These are phyloP conservation scores for Hermodice carunculata DNA, from an alignment of 2,888 invertebrate genomes.

Conservation along the genomic window DNA sequence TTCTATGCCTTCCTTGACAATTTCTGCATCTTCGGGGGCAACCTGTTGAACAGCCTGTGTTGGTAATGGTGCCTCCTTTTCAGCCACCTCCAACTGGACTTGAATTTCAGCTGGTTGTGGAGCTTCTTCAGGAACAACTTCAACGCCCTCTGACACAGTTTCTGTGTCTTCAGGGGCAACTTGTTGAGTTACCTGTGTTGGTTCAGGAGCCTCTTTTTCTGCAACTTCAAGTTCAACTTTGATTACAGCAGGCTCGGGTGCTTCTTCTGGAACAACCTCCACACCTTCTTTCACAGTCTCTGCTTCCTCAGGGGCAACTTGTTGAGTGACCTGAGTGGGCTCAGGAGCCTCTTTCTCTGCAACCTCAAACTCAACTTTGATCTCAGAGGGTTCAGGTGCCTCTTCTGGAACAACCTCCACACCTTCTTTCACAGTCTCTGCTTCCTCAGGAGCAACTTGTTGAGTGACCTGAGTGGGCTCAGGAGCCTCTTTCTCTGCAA, in stretches of 20 bases:
- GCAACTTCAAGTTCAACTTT: too few species aligned
- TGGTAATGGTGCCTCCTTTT: constrained; percentile 21
- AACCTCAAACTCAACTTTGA: constrained; percentile 24
- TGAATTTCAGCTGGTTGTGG: too few species aligned
- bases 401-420: constrained; percentile 6
- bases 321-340: too few species aligned
- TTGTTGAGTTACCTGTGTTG: constrained; percentile 29
- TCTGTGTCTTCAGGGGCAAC: constrained; percentile 29
- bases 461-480: constrained; percentile 27
- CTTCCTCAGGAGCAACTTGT: constrained; percentile 28
- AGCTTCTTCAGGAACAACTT: constrained; percentile 28
- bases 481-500: constrained; percentile 16
- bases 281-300: too few species aligned
- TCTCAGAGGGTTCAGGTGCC: constrained; percentile 34
- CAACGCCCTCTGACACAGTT: constrained; percentile 26
- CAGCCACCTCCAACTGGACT: constrained; percentile 22
- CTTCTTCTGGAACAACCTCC: too few species aligned
- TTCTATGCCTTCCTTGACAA: too few species aligned
- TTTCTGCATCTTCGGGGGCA: constrained; percentile 25
- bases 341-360: too few species aligned
- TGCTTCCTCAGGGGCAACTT: too few species aligned
- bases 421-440: too few species aligned
- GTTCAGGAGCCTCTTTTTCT: constrained; percentile 11
- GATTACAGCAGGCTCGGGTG: too few species aligned
- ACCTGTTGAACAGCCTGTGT: constrained; percentile 24